A percentile compares a stretch with the other conserved stretches of the same genome.
These are phyloP conservation scores for Pteromalus puparum DNA, from an alignment of 1,140 invertebrate species.

Conservation along the genomic window DNA sequence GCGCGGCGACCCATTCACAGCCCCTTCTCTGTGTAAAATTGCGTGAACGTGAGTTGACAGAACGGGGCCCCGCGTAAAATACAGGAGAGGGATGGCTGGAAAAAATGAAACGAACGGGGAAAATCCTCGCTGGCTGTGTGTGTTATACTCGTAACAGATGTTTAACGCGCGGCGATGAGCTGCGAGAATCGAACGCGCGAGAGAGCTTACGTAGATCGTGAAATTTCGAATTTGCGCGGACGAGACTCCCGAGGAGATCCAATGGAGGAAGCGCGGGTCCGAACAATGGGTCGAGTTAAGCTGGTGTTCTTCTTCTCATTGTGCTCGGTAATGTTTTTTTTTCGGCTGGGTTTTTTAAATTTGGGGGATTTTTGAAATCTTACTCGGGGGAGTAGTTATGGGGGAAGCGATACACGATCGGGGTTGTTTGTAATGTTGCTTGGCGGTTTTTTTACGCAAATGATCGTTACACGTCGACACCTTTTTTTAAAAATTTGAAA, in stretches of 20 bases:
- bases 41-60: conserved; percentile 54
- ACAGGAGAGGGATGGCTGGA: conserved; percentile 29
- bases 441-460: too few species aligned
- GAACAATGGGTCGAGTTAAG: conserved; percentile 14
- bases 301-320: background rate
- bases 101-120: conserved; percentile 52
- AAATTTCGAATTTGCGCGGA: conserved; percentile 46
- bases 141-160: conserved; percentile 40
- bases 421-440: too few species aligned
- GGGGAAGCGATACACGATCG: too few species aligned
- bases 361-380: conserved; percentile 32
- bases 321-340: background rate
- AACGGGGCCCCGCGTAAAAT: conserved; percentile 29
- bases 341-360: background rate
- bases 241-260: background rate
- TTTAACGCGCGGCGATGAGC: conserved; percentile 39
- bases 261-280: background rate
- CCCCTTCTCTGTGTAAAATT: conserved; percentile 49
- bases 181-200: background rate
- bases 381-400: background rate
- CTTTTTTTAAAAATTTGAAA: too few species aligned
- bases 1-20: conserved; percentile 6
- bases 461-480: background rate
- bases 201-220: conserved; percentile 25
- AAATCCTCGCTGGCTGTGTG: conserved; percentile 38